Evolutionary conservation across 2,797 vertebrate genomes (phyloP).

Genomic region (Hafferia zeledoni): DNA sequence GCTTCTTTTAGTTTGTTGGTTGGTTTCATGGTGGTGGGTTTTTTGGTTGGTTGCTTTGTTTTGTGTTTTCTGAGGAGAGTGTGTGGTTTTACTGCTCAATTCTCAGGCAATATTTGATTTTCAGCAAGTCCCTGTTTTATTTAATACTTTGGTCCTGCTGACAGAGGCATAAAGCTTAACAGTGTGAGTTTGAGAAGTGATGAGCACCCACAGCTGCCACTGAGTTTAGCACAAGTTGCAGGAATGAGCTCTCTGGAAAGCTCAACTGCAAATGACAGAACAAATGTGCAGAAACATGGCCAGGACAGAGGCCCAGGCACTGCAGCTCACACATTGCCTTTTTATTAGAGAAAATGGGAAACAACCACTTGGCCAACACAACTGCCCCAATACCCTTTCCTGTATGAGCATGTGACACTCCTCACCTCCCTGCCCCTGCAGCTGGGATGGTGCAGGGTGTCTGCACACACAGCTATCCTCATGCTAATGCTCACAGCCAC

Average conservation of each 20-base stretch:
- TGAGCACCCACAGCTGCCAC: conserved; percentile 41
- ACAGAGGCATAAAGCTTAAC: conserved; percentile 28
- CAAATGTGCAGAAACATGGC: background rate
- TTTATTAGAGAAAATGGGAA: background rate
- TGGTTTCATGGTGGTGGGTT: accelerated
- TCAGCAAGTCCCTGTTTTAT: background rate
- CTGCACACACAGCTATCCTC: background rate
- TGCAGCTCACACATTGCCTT: background rate
- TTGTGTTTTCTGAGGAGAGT: background rate
- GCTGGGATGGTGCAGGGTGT: background rate
- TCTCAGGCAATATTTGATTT: background rate
- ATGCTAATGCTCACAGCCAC: background rate
- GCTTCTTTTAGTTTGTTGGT: background rate
- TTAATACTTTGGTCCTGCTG: background rate
- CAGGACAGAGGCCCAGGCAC: conserved; percentile 1
- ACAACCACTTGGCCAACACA: background rate
- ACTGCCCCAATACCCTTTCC: background rate
- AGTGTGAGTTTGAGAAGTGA: background rate
- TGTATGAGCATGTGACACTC: background rate
- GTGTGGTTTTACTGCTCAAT: background rate
- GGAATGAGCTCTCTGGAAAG: conserved; percentile 10
- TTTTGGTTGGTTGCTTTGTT: background rate
- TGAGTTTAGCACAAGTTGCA: conserved; percentile 22
- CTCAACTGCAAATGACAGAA: background rate
- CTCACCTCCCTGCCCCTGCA: background rate